Conservation (phyloP, 2,888 invertebrate genomes). For the Fragum fragum region DNA sequence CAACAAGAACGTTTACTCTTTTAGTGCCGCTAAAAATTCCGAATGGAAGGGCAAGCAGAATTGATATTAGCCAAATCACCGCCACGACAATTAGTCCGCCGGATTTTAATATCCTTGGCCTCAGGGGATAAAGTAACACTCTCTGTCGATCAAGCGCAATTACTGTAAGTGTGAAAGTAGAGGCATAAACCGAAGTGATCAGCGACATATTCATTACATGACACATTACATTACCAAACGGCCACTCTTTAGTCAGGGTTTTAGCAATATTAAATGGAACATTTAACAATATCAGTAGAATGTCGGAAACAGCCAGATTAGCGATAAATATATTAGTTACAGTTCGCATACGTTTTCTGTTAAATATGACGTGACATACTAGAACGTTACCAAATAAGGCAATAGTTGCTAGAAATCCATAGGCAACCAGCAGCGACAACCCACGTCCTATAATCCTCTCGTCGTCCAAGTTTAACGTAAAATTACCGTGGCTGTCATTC, state of each 20-base stretch:
- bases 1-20: slow-evolving; percentile 70
- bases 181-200: slow-evolving; percentile 87
- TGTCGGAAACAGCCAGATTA: slow-evolving; percentile 83
- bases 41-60: slow-evolving; percentile 86
- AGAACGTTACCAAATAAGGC: slow-evolving; percentile 82
- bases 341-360: slow-evolving; percentile 82
- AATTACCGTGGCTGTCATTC: neutral
- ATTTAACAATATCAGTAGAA: slow-evolving; percentile 84
- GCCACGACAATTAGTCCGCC: slow-evolving; percentile 84
- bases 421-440: slow-evolving; percentile 71
- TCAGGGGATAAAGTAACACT: slow-evolving; percentile 87
- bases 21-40: slow-evolving; percentile 84
- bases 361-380: slow-evolving; percentile 83
- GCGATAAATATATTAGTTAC: slow-evolving; percentile 85
- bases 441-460: slow-evolving; percentile 28
- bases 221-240: slow-evolving; percentile 87
- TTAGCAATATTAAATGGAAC: slow-evolving; percentile 87
- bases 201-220: slow-evolving; percentile 86
- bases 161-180: slow-evolving; percentile 87
- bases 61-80: slow-evolving; percentile 85
- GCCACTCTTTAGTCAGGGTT: slow-evolving; percentile 87
- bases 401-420: slow-evolving; percentile 77
- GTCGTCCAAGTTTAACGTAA: slow-evolving; percentile 7
- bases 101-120: slow-evolving; percentile 84
- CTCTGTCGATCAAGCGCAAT: slow-evolving; percentile 87